phyloP scores from a whole-genome alignment of 1,140 invertebrate species.

The Akabosia matsudoensis region DNA sequence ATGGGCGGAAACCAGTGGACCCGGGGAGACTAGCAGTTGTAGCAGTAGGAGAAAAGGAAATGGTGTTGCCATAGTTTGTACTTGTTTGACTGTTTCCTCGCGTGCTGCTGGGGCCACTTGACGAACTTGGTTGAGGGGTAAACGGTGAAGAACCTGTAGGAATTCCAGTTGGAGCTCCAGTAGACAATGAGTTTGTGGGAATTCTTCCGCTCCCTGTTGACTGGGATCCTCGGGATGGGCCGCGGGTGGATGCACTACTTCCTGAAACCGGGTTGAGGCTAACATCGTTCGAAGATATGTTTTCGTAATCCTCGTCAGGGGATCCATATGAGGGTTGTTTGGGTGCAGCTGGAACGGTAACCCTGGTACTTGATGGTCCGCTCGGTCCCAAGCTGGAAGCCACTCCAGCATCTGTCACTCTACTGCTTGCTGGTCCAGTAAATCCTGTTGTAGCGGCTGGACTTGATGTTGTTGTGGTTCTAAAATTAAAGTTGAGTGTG shows the following conservation, averaged over 20 bases:
- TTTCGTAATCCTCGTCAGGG: too few relatives aligned
- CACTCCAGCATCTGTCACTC: too few relatives aligned
- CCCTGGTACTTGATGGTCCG: too few relatives aligned
- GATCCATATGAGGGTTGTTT: too few relatives aligned
- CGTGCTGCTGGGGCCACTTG: too few relatives aligned
- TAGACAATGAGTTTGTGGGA: not conserved
- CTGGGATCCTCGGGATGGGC: not conserved
- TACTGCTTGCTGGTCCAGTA: not conserved
- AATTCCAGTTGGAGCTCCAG: not conserved
- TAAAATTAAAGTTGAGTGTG: not conserved
- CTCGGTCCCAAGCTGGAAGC: too few relatives aligned
- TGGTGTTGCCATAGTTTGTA: not conserved
- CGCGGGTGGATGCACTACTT: not conserved
- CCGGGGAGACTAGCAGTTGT: not conserved
- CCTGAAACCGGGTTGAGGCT: not conserved
- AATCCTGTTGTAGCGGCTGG: not conserved
- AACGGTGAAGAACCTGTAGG: not conserved
- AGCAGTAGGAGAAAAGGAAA: too few relatives aligned
- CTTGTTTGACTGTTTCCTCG: not conserved
- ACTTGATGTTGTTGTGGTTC: not conserved
- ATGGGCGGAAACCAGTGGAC: not conserved
- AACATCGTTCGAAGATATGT: too few relatives aligned
- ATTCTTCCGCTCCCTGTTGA: not conserved
- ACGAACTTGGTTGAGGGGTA: not conserved
- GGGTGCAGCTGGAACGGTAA: too few relatives aligned